A percentile compares a stretch with the other conserved stretches of the same genome.
These are phyloP conservation scores for Bothrops alternatus DNA, from an alignment of 2,797 vertebrate genomes.

Conservation along the genomic window DNA sequence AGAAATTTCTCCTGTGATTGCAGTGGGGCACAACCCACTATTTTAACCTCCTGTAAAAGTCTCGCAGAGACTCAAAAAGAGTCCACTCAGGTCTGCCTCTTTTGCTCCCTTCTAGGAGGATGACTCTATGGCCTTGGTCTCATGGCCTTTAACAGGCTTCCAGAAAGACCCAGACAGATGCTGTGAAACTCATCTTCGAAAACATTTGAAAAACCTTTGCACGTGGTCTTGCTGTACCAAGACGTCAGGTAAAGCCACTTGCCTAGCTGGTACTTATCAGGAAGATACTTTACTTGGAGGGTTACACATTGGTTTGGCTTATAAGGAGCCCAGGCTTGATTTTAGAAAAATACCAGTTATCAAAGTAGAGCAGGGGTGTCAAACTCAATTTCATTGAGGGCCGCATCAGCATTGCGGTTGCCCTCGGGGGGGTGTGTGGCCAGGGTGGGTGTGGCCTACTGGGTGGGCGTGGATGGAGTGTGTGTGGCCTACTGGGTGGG, in stretches of 20 bases:
- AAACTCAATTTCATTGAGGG: too few relatives aligned
- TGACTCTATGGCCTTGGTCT: constrained; percentile 1
- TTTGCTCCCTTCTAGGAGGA: constrained; percentile 4
- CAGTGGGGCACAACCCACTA: neutral
- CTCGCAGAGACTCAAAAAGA: neutral
- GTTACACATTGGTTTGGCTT: too few relatives aligned
- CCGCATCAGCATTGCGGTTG: too few relatives aligned
- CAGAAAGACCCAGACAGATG: neutral
- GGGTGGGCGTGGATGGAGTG: too few relatives aligned
- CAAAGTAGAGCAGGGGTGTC: neutral
- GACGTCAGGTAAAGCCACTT: neutral
- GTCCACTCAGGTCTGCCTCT: neutral
- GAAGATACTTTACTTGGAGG: neutral
- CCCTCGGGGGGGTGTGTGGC: too few relatives aligned
- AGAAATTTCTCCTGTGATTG: neutral
- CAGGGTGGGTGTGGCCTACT: too few relatives aligned
- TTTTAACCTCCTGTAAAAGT: neutral
- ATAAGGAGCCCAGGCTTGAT: neutral
- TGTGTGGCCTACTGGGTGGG: too few relatives aligned
- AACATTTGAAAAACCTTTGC: neutral
- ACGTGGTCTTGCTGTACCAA: neutral
- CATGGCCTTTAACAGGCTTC: neutral
- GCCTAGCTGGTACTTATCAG: neutral
- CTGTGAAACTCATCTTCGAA: neutral
- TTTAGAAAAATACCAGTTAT: neutral